Evolutionary conservation across 2,888 invertebrate species (phyloP).

Genomic region (Seira musarum): DNA sequence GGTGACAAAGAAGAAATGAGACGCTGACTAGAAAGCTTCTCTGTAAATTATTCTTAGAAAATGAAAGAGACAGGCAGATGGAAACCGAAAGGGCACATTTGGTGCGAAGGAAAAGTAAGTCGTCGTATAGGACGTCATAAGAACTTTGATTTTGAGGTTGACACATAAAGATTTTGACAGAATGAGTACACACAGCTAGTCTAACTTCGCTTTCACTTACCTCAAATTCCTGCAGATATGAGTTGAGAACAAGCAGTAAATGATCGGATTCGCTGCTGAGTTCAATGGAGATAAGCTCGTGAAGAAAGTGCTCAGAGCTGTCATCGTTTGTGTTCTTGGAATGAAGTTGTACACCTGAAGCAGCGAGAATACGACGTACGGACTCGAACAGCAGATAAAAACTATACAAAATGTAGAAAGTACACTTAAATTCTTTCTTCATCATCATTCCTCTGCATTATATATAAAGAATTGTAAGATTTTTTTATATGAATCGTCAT

Average conservation of each 20-base stretch:
- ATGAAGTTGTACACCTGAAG: constrained; percentile 90
- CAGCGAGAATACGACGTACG: constrained; percentile 93
- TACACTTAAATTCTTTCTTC: constrained; percentile 14
- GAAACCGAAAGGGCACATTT: no score
- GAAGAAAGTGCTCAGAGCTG: constrained; percentile 90
- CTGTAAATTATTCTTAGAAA: no score
- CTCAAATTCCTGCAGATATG: constrained; percentile 88
- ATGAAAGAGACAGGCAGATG: no score
- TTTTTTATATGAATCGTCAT: constrained; percentile 75
- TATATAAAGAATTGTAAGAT: no score
- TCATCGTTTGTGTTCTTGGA: constrained; percentile 84
- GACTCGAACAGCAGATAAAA: constrained; percentile 95
- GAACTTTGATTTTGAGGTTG: no score
- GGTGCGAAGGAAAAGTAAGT: no score
- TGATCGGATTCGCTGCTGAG: constrained; percentile 94
- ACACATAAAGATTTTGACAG: no score
- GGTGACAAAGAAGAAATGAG: no score
- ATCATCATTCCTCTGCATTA: constrained; percentile 13
- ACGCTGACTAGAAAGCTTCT: no score
- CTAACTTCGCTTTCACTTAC: constrained; percentile 74
- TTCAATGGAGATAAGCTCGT: constrained; percentile 93
- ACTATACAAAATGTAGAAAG: constrained; percentile 78
- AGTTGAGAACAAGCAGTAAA: constrained; percentile 94
- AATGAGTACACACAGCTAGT: no score
- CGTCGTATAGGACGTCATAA: no score